These are phyloP conservation scores for Malurus splendens DNA, from an alignment of 2,797 vertebrate genomes.

Conservation along the genomic window DNA sequence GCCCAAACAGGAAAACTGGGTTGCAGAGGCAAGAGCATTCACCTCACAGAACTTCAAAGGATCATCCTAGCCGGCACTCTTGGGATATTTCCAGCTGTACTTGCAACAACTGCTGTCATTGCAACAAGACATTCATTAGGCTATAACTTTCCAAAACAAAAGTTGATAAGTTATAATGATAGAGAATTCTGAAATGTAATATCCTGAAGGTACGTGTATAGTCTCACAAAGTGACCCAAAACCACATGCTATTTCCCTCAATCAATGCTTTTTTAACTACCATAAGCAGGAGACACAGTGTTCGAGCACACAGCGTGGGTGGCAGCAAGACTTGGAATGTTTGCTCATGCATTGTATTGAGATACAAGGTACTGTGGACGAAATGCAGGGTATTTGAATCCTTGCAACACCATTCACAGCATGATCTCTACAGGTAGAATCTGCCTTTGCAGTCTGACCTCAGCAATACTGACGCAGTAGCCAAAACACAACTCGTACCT, in stretches of 20 bases:
- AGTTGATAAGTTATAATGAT: background rate
- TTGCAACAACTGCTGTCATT: background rate
- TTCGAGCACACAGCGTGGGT: background rate
- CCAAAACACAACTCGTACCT: background rate
- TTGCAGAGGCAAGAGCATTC: background rate
- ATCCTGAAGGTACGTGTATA: background rate
- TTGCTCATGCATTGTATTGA: background rate
- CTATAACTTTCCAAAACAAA: background rate
- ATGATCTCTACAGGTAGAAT: background rate
- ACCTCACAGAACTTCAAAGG: background rate
- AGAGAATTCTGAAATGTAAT: background rate
- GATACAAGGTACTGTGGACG: background rate
- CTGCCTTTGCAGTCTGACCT: background rate
- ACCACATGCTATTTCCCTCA: background rate
- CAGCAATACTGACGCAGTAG: background rate
- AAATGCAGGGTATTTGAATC: background rate
- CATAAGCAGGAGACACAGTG: background rate
- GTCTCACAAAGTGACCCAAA: background rate
- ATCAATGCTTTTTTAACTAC: background rate
- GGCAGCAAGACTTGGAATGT: background rate
- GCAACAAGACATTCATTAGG: background rate
- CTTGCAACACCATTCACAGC: background rate
- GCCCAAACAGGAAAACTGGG: background rate
- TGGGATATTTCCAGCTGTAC: background rate
- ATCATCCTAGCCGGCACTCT: background rate